A percentile compares a stretch with the other conserved stretches of the same genome.
These are phyloP conservation scores for Eretmochelys imbricata DNA, from an alignment of 2,113 vertebrate genomes.

Conservation along the genomic window DNA sequence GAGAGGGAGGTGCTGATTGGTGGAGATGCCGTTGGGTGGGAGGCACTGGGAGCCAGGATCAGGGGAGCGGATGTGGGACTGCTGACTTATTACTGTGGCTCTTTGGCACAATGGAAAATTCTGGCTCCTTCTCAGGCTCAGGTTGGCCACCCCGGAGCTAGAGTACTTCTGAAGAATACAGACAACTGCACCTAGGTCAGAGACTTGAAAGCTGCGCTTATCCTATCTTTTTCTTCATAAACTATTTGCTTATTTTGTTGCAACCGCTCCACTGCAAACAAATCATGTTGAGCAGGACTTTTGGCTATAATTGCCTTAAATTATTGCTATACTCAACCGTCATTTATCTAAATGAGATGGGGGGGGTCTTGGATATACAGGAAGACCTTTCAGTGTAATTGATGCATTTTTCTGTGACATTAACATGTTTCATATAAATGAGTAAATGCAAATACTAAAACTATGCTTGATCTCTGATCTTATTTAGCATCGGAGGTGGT, in stretches of 20 bases:
- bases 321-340: not conserved
- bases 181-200: rapidly evolving
- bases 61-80: no score
- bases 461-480: not conserved
- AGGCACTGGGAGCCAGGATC: no score
- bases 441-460: not conserved
- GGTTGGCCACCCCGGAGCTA: not conserved
- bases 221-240: not conserved
- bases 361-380: rapidly evolving
- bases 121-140: no score
- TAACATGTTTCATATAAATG: not conserved
- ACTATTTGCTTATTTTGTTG: not conserved
- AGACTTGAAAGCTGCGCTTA: not conserved
- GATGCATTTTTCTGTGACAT: not conserved
- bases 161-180: not conserved
- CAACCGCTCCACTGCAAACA: not conserved
- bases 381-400: not conserved
- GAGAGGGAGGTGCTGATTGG: no score
- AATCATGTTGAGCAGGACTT: not conserved
- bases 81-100: no score
- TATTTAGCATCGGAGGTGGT: not conserved
- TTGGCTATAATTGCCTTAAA: not conserved
- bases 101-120: no score
- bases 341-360: not conserved
- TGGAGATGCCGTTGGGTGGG: no score